These are phyloP conservation scores for Cerceris rybyensis DNA, from an alignment of 2,888 invertebrate species.

Conservation along the genomic window DNA sequence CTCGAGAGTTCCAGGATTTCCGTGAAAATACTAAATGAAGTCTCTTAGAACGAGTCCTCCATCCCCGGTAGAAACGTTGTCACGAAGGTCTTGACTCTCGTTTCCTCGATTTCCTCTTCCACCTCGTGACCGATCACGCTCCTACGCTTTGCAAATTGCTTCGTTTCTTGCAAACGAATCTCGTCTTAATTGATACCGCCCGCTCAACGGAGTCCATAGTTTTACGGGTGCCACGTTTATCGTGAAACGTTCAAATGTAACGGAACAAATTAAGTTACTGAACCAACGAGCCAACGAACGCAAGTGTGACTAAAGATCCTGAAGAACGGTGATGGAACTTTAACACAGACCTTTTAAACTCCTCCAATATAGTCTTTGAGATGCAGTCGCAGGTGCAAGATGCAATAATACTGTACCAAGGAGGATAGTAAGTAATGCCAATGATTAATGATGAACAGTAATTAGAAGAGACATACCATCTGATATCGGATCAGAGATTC, in stretches of 20 bases:
- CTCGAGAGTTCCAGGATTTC: slow-evolving; percentile 61
- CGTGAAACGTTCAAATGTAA: slow-evolving; percentile 18
- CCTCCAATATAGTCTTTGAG: too few relatives aligned
- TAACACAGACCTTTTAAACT: neutral
- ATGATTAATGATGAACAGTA: neutral
- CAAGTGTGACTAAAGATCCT: slow-evolving; percentile 17
- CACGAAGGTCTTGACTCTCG: slow-evolving; percentile 46
- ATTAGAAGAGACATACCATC: neutral
- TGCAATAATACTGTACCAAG: neutral
- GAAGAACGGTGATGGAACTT: neutral
- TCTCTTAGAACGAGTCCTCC: slow-evolving; percentile 31
- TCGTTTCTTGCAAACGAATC: slow-evolving; percentile 63
- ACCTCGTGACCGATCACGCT: slow-evolving; percentile 42
- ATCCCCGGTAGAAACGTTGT: slow-evolving; percentile 24
- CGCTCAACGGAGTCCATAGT: slow-evolving; percentile 32
- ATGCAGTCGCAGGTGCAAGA: too few relatives aligned
- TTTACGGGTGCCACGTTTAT: slow-evolving; percentile 13
- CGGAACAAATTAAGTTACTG: slow-evolving; percentile 27
- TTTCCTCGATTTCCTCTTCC: slow-evolving; percentile 37
- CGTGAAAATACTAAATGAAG: slow-evolving; percentile 58
- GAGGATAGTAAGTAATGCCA: neutral
- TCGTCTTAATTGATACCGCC: slow-evolving; percentile 63
- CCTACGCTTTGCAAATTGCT: slow-evolving; percentile 64
- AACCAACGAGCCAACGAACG: slow-evolving; percentile 11
- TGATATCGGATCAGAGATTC: neutral